Percentiles rank a stretch among this genome's conserved stretches.
Conservation (phyloP, 2,888 invertebrate genomes). For the Microdon myrmicae region DNA sequence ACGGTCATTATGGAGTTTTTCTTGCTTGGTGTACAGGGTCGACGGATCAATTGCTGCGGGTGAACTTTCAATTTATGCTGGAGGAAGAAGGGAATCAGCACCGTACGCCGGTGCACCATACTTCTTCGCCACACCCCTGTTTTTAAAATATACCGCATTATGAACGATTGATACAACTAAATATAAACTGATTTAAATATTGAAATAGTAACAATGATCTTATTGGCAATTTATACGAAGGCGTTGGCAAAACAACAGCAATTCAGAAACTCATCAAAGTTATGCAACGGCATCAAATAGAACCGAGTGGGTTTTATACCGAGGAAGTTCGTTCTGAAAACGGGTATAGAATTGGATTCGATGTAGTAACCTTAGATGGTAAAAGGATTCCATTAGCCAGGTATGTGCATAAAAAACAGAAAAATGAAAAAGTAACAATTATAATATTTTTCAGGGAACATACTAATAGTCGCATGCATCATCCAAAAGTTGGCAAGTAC, state of each 20-base stretch:
- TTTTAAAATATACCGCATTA: no score
- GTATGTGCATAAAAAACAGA: conserved; percentile 53
- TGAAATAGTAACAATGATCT: no score
- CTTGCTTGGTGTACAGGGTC: no score
- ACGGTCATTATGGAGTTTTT: no score
- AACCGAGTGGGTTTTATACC: conserved; percentile 72
- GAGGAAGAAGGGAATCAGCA: no score
- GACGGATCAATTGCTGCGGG: no score
- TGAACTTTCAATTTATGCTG: no score
- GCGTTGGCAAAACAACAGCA: conserved; percentile 76
- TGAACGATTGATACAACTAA: no score
- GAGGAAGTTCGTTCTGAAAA: conserved; percentile 70
- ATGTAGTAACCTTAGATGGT: conserved; percentile 70
- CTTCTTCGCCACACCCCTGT: no score
- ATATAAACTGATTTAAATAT: no score
- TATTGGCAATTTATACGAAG: no score
- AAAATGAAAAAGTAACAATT: conserved; percentile 18
- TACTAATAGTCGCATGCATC: conserved; percentile 23
- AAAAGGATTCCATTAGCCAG: conserved; percentile 69
- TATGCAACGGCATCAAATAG: conserved; percentile 60
- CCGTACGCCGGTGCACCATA: no score
- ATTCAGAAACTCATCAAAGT: conserved; percentile 68
- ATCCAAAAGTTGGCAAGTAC: conserved; percentile 72
- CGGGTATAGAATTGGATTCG: conserved; percentile 72
- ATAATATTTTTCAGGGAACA: conserved; percentile 31